phyloP scores from a whole-genome alignment of 2,888 invertebrate genomes.

The Yponomeuta sedellus region DNA sequence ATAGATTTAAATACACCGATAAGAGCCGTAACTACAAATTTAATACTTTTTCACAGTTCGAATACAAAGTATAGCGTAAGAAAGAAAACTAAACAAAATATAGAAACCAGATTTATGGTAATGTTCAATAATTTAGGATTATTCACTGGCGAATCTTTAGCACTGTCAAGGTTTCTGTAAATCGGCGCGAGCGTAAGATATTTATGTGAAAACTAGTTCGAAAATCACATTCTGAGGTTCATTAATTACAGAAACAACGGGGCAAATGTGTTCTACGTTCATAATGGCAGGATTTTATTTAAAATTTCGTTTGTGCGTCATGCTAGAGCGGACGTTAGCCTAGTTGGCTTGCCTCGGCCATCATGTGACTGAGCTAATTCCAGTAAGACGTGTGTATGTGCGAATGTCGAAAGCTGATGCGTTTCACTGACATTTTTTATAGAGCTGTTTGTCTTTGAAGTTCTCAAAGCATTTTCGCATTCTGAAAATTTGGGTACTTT shows the following conservation, averaged over 20 bases:
- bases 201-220: conserved; percentile 34
- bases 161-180: not conserved
- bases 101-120: not conserved
- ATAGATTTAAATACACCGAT: too few species aligned
- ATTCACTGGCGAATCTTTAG: not conserved
- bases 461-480: not conserved
- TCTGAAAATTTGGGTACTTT: not conserved
- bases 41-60: not conserved
- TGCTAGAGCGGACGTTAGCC: conserved; percentile 55
- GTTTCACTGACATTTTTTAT: not conserved
- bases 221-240: conserved; percentile 35
- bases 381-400: conserved; percentile 41
- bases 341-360: conserved; percentile 38
- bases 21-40: not conserved
- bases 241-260: conserved; percentile 45
- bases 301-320: conserved; percentile 46
- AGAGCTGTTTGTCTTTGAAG: conserved; percentile 1
- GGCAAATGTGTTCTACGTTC: conserved; percentile 6
- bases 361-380: conserved; percentile 58
- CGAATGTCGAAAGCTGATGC: conserved; percentile 43
- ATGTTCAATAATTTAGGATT: not conserved
- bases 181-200: not conserved
- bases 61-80: not conserved
- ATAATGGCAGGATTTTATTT: conserved; percentile 50
- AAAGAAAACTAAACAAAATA: not conserved